Base-by-base conservation (phyloP, 2,888 invertebrate genomes). In the Limnephilus auricula region DNA sequence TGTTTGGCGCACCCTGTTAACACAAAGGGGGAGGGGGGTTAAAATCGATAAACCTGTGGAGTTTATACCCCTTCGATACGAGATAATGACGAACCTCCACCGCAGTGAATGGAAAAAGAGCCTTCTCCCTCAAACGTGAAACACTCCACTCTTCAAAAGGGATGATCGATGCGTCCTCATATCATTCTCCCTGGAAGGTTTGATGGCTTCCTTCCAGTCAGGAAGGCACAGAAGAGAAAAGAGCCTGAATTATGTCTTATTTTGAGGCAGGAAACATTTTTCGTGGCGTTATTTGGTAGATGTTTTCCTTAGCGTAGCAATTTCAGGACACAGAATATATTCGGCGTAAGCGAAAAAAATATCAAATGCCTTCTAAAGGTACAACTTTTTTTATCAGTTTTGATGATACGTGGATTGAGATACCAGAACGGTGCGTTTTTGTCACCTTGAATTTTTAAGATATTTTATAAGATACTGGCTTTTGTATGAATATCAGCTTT, bases 161-260 rank as follows among this genome's bases (percentile, higher is more conserved):
- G 84, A 90, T 90, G 90, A 90, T 90, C 85, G 90, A 90, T 90
- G 90, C 79, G 85, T 30, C 78, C 90, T 90, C 90, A 90, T 86
- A 90, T 79, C 79, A 37, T 45, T 32, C 31, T 65, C 25, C 65
- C 34, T 5, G 40, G 40, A 65, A 89, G 82, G 89, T 89, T 82
- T 78, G 87, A 86, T 45, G 10, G 78, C 87, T 88, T 88, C 78
- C 87, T 88, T 88, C 78, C 87, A 88, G 78, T 10, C 78, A 88
- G 78, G 65, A 86, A 45, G 78, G 87, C n/a, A 34, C 32, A 88
- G 78, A 87, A 78, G 65, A 88, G 34, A 78, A 45, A 18, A 31
- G 34, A 78, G 79, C 18, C 32, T 34, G n/a, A 88, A 25, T 88
- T 79, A 88, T 79, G 87, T 78, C 87, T 65, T 78, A 88, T 78